Conservation (phyloP, 2,113 vertebrate genomes). For the Hirundichthys speculiger region DNA sequence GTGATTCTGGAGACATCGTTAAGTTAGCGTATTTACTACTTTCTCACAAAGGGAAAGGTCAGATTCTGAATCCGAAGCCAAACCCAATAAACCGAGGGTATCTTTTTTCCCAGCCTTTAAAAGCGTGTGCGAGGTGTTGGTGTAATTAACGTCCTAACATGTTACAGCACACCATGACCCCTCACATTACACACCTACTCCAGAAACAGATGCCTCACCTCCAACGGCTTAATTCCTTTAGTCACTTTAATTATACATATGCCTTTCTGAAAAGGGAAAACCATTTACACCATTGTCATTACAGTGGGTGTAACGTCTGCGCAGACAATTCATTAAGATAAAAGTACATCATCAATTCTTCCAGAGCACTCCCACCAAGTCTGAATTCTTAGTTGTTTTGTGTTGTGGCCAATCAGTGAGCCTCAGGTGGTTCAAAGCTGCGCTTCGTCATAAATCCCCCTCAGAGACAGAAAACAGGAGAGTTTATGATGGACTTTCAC, state of each 20-base stretch:
- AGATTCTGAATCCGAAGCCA: slow-evolving; percentile 55
- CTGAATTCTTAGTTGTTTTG: slow-evolving; percentile 23
- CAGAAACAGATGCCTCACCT: slow-evolving; percentile 73
- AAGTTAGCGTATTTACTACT: slow-evolving; percentile 38
- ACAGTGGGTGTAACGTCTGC: neutral
- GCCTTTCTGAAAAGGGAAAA: slow-evolving; percentile 14
- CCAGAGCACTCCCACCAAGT: slow-evolving; percentile 14
- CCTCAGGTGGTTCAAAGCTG: slow-evolving; percentile 11
- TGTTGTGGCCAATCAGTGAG: slow-evolving; percentile 14
- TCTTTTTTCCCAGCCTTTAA: slow-evolving; percentile 61
- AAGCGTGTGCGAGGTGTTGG: slow-evolving; percentile 43
- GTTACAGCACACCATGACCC: slow-evolving; percentile 69
- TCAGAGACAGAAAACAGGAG: neutral
- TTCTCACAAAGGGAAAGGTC: slow-evolving; percentile 51
- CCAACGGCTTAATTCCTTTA: slow-evolving; percentile 45
- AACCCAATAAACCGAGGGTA: slow-evolving; percentile 63
- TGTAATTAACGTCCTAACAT: slow-evolving; percentile 70
- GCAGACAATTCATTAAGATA: slow-evolving; percentile 4
- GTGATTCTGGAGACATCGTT: slow-evolving; percentile 44
- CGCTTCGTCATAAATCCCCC: no score
- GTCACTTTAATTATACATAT: slow-evolving; percentile 6
- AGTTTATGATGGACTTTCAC: neutral
- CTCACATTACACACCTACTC: slow-evolving; percentile 56
- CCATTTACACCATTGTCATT: slow-evolving; percentile 3
- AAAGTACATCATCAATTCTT: neutral